These are phyloP conservation scores for Trachurus trachurus DNA, from an alignment of 2,797 vertebrate genomes.

Conservation along the genomic window DNA sequence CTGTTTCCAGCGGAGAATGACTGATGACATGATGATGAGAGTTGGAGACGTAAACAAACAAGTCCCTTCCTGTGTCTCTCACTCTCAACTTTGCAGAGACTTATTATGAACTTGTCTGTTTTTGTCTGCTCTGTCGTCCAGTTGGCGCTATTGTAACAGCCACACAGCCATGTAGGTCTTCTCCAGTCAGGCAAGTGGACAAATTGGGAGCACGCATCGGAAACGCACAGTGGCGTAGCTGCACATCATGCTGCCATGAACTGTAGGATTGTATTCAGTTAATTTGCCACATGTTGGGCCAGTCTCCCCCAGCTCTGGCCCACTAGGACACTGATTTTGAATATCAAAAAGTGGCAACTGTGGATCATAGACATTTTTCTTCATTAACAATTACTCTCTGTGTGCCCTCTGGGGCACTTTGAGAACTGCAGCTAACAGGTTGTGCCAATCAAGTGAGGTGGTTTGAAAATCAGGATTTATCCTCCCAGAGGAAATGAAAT, in stretches of 20 bases:
- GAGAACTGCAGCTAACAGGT: not conserved
- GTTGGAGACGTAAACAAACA: slow-evolving; percentile 24
- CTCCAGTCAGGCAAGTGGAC: not conserved
- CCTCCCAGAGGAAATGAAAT: not conserved
- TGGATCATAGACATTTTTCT: not conserved
- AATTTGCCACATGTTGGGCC: not conserved
- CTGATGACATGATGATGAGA: slow-evolving; percentile 30
- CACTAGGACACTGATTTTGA: not conserved
- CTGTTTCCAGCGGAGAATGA: slow-evolving; percentile 34
- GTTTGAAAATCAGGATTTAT: not conserved
- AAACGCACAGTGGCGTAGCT: not conserved
- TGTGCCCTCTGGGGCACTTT: not conserved
- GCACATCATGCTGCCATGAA: not conserved
- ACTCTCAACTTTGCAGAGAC: not conserved
- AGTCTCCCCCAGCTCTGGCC: not conserved
- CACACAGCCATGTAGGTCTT: not conserved
- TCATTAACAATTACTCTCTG: not conserved
- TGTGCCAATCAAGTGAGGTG: not conserved
- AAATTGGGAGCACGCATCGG: not conserved
- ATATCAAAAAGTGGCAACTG: not conserved
- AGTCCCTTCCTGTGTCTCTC: slow-evolving; percentile 2
- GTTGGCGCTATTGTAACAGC: not conserved
- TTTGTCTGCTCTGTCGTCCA: not conserved
- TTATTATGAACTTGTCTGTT: not conserved
- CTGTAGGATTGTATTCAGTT: not conserved